These are phyloP conservation scores for Pseudorectes ferrugineus DNA, from an alignment of 2,113 vertebrate genomes.

Conservation along the genomic window DNA sequence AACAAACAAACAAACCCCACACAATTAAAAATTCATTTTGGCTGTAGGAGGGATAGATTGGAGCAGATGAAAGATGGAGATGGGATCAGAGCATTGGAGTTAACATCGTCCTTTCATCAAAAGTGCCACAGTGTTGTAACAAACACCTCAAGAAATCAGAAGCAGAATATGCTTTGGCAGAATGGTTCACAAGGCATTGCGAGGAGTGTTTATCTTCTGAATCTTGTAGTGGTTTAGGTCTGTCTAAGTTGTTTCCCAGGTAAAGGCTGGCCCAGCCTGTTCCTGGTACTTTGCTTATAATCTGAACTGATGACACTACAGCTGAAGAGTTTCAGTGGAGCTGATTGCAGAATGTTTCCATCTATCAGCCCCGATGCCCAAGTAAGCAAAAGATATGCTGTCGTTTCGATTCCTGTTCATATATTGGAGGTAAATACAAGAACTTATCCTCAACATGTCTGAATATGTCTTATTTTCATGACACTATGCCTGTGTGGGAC, in stretches of 20 bases:
- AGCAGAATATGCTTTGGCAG: background rate
- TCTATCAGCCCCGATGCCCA: background rate
- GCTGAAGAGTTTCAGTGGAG: background rate
- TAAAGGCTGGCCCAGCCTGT: background rate
- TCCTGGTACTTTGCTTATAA: background rate
- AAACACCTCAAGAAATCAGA: background rate
- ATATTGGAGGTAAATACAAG: background rate
- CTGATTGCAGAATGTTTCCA: background rate
- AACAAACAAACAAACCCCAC: background rate
- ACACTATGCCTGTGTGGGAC: background rate
- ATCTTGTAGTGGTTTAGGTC: background rate
- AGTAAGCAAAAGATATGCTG: background rate
- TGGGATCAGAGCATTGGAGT: background rate
- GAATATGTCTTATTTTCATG: conserved; percentile 37
- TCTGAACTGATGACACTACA: background rate
- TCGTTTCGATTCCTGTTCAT: fast-evolving
- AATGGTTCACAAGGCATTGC: background rate
- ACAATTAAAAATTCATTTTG: background rate
- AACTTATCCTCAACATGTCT: background rate
- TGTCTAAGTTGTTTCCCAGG: background rate
- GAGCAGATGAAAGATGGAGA: background rate
- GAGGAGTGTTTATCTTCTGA: background rate
- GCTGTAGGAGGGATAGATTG: background rate
- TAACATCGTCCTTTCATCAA: background rate
- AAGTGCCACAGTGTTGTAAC: background rate